Percentiles rank a stretch among this genome's conserved stretches.
phyloP scores from a whole-genome alignment of 2,888 invertebrate genomes.

The Rhingia campestris region DNA sequence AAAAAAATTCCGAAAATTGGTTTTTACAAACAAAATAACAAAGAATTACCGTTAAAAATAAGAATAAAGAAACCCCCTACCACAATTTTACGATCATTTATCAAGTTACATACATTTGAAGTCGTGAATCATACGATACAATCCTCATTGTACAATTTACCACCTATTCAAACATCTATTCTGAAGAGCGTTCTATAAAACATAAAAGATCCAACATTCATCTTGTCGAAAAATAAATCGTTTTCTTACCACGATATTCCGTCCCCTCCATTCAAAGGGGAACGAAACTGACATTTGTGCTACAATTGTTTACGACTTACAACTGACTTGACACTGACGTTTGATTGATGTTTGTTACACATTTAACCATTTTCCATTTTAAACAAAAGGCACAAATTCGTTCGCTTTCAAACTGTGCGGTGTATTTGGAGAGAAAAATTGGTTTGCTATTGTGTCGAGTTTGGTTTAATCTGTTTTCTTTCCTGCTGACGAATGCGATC shows the following conservation, averaged over 20 bases:
- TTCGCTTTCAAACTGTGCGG: conserved; percentile 42
- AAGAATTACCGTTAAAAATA: not conserved
- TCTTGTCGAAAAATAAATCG: conserved; percentile 37
- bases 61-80: conserved; percentile 12
- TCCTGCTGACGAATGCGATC: conserved; percentile 23
- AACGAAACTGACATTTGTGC: conserved; percentile 59
- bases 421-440: conserved; percentile 30
- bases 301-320: conserved; percentile 52
- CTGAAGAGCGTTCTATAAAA: conserved; percentile 15
- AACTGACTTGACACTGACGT: conserved; percentile 63
- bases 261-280: conserved; percentile 32
- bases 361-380: conserved; percentile 49
- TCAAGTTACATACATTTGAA: conserved; percentile 40
- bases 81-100: conserved; percentile 50
- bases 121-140: conserved; percentile 41
- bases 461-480: not conserved
- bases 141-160: conserved; percentile 52
- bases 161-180: conserved; percentile 33
- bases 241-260: conserved; percentile 41
- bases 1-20: conserved; percentile 3
- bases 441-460: conserved; percentile 3
- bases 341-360: conserved; percentile 73
- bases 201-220: conserved; percentile 22
- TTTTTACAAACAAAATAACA: not conserved
- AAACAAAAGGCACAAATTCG: conserved; percentile 47